Percentiles rank a stretch among this genome's conserved stretches.
Evolutionary conservation across 2,113 vertebrate genomes (phyloP).

Genomic region (Apistogramma diplotaenia): DNA sequence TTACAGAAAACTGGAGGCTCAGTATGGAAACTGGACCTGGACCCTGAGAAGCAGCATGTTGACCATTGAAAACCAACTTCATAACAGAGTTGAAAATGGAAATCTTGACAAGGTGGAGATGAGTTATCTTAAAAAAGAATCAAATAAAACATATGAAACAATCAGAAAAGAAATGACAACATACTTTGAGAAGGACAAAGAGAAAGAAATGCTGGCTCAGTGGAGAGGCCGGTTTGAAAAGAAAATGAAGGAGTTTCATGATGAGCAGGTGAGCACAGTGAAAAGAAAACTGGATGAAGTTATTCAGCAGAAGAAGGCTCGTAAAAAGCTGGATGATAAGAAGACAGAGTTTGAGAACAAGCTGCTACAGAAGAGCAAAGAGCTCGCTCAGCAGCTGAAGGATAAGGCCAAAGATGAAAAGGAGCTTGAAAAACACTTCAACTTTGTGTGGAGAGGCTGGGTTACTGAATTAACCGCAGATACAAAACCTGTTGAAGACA

Average conservation of each 20-base stretch:
- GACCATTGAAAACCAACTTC: background rate
- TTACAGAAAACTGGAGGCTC: rapidly evolving
- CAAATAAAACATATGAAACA: background rate
- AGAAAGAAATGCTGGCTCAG: slow-evolving; percentile 30
- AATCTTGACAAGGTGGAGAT: background rate
- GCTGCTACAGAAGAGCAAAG: slow-evolving; percentile 30
- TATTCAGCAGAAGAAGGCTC: background rate
- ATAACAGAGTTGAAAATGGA: slow-evolving; percentile 19
- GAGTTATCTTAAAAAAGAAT: background rate
- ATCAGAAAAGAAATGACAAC: background rate
- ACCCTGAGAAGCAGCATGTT: slow-evolving; percentile 6
- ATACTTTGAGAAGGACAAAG: slow-evolving; percentile 2
- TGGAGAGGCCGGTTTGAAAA: slow-evolving; percentile 19
- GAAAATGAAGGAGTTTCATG: slow-evolving; percentile 26
- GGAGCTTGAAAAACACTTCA: background rate
- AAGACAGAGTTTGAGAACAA: slow-evolving; percentile 28
- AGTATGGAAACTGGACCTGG: background rate
- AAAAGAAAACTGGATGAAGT: slow-evolving; percentile 38
- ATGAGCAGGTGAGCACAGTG: background rate
- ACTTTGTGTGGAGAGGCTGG: background rate
- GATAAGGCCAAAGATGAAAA: background rate
- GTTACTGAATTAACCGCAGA: background rate
- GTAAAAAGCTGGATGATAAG: slow-evolving; percentile 1
- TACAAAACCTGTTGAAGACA: background rate
- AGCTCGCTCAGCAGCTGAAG: slow-evolving; percentile 28